Evolutionary conservation across 2,888 invertebrate species (phyloP).

Genomic region (Oscheius sp.): DNA sequence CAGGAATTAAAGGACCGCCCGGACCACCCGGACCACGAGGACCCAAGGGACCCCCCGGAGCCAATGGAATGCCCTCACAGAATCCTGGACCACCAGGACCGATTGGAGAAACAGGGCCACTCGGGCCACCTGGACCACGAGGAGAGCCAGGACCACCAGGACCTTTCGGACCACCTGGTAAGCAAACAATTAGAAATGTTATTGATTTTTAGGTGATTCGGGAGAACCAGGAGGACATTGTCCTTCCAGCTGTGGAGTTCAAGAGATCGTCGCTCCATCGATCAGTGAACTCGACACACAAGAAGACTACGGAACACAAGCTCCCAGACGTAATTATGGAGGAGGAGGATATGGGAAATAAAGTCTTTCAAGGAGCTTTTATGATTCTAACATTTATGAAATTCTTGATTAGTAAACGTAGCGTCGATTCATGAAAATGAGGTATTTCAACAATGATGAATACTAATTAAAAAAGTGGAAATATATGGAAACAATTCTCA

Average conservation of each 20-base stretch:
- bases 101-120: constrained; percentile 62
- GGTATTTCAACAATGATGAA: too few relatives aligned
- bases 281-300: constrained; percentile 59
- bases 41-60: constrained; percentile 68
- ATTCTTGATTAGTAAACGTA: too few relatives aligned
- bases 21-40: constrained; percentile 68
- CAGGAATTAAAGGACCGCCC: constrained; percentile 69
- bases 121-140: constrained; percentile 66
- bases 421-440: too few relatives aligned
- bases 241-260: constrained; percentile 68
- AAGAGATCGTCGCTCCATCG: constrained; percentile 68
- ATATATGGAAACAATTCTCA: too few relatives aligned
- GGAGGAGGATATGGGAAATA: constrained; percentile 50
- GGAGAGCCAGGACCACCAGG: constrained; percentile 66
- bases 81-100: constrained; percentile 68
- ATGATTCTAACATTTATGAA: too few relatives aligned
- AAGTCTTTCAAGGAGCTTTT: too few relatives aligned
- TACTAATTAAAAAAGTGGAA: too few relatives aligned
- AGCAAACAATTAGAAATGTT: background rate
- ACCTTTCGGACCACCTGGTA: constrained; percentile 65
- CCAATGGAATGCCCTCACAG: constrained; percentile 66
- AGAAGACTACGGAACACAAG: constrained; percentile 37
- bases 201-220: constrained; percentile 49
- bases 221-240: constrained; percentile 69
- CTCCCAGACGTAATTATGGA: constrained; percentile 35